Conservation (phyloP, 2,888 invertebrate genomes). For the Cheilosia vulpina region DNA sequence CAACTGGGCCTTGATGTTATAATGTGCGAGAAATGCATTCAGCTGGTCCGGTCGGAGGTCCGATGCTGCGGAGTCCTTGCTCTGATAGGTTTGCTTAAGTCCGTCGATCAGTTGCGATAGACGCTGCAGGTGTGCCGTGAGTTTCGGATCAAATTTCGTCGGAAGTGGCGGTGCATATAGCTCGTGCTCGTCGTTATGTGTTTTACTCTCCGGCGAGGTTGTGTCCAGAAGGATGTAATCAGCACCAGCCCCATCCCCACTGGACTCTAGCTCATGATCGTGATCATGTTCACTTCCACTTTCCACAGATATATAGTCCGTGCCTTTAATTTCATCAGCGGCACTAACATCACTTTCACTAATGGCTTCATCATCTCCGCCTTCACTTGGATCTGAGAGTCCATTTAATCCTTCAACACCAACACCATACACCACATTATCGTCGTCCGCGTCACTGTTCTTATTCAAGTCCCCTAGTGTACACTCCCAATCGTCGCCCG, state of each 20-base stretch:
- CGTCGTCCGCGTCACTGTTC: slow-evolving; percentile 74
- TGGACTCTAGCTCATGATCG: slow-evolving; percentile 78
- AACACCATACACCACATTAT: slow-evolving; percentile 75
- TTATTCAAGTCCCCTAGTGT: slow-evolving; percentile 76
- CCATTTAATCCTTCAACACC: slow-evolving; percentile 33
- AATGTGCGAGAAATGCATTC: slow-evolving; percentile 83
- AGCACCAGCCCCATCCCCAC: slow-evolving; percentile 80
- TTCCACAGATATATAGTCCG: slow-evolving; percentile 71
- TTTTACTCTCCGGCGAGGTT: slow-evolving; percentile 41
- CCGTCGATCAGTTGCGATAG: slow-evolving; percentile 82
- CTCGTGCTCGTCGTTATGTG: slow-evolving; percentile 24
- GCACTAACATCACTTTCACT: slow-evolving; percentile 67
- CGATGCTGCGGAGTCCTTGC: slow-evolving; percentile 77
- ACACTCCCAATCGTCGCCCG: slow-evolving; percentile 84
- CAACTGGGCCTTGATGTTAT: slow-evolving; percentile 82
- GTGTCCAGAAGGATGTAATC: slow-evolving; percentile 68
- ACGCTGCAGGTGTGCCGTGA: slow-evolving; percentile 82
- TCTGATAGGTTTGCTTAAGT: slow-evolving; percentile 81
- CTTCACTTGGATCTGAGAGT: slow-evolving; percentile 65
- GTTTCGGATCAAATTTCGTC: slow-evolving; percentile 80
- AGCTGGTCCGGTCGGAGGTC: slow-evolving; percentile 82
- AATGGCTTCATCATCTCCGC: slow-evolving; percentile 76
- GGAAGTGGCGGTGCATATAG: slow-evolving; percentile 27
- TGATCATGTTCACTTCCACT: slow-evolving; percentile 56
- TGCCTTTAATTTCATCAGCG: slow-evolving; percentile 5